Evolutionary conservation across 2,888 invertebrate species (phyloP), one percentile per base, ranked within the genome.

Genomic region (Erebia palarica): DNA sequence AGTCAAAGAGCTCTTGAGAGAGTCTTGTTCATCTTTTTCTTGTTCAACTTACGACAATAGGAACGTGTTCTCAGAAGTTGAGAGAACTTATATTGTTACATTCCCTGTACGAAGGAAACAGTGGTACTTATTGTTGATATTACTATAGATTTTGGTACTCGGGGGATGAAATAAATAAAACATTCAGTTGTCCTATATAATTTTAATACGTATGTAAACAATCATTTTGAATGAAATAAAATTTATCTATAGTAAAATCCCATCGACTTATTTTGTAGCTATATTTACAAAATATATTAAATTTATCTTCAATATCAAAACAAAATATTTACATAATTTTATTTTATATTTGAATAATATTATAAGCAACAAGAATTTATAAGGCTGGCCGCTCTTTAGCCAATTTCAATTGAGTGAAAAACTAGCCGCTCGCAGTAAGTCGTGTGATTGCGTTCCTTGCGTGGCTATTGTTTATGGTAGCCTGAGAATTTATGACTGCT

Each of bases 131-230:
- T 21, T 21, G 21, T 21, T 21, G 3, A 21, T 21, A 21, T 21
- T 21, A 21, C 27, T 27, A 4, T 27, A 11, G 0, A 47, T 47
- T 14, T 21, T 63, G 5, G 14, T 49, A 11, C 3, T n/a, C 13
- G 16, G 44, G 14, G 65, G 71, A 69, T 65, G 61, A 60, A 69
- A 71, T n/a, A 67, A 75, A 73, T 69, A 69, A 69, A 74, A 73
- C 57, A 69, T 2, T 47, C 9, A 60, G 14, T 49, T 61, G 57
- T 69, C 66, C 74, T 75, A 71, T 75, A 75, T 69, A 66, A 73
- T 67, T 75, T 73, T 75, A 75, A 73, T 75, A 73, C 55, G 5
- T 66, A 69, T 49, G 9, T 73, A 71, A 75, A 75, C 70, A 73
- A 74, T 59, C 65, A 70, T 57, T 64, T 71, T 64, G 11, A 69